These are phyloP conservation scores for Clavelina lepadiformis DNA, from an alignment of 23 tunicate genomes.

Conservation along the genomic window DNA sequence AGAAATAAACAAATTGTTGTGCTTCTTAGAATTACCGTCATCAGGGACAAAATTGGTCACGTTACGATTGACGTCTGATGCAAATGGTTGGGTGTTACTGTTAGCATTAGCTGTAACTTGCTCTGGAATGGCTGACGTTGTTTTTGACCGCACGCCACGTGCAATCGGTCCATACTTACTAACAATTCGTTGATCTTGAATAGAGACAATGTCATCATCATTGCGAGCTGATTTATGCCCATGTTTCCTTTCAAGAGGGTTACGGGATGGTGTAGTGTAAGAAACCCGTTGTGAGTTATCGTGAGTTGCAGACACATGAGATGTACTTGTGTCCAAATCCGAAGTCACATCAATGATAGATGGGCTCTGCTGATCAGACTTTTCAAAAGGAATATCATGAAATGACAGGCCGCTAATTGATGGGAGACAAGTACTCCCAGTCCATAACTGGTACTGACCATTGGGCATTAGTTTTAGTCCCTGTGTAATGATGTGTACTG, in stretches of 20 bases:
- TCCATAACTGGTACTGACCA: conserved; percentile 36
- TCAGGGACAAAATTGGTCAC: conserved; percentile 31
- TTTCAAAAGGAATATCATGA: not conserved
- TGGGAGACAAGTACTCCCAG: conserved; percentile 43
- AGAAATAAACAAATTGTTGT: conserved; percentile 12
- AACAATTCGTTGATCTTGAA: conserved; percentile 70
- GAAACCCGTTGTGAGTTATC: not conserved
- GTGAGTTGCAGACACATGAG: conserved; percentile 33
- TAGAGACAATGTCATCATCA: conserved; percentile 77
- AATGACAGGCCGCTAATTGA: conserved; percentile 14
- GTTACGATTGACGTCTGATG: conserved; percentile 33
- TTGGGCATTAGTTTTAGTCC: not conserved
- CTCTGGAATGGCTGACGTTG: conserved; percentile 47
- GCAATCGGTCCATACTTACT: conserved; percentile 94
- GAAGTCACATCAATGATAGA: conserved; percentile 33
- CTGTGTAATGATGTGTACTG: no score
- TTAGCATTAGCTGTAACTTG: conserved; percentile 68
- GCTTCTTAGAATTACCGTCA: not conserved
- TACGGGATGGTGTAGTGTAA: not conserved
- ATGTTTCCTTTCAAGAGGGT: not conserved
- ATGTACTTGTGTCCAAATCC: conserved; percentile 20
- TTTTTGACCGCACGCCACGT: conserved; percentile 64
- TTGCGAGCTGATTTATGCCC: not conserved
- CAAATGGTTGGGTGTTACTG: conserved; percentile 21
- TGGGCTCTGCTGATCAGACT: not conserved